These are phyloP conservation scores for Drosophila sordidapex DNA, from an alignment of 2,888 invertebrate genomes.

Conservation along the genomic window DNA sequence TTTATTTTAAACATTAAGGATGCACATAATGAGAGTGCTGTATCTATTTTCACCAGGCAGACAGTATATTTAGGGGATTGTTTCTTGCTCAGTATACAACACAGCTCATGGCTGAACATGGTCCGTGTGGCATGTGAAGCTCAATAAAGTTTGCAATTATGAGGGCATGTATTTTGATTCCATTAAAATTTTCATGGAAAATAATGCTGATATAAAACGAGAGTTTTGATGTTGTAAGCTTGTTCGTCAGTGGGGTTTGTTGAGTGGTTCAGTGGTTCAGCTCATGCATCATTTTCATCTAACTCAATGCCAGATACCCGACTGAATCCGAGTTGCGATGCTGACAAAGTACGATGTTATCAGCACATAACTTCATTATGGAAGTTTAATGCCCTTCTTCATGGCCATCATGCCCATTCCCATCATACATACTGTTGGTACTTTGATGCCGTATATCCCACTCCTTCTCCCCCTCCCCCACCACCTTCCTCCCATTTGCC, in stretches of 20 bases:
- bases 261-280: slow-evolving; percentile 13
- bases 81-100: background rate
- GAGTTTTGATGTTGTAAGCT: slow-evolving; percentile 20
- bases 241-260: slow-evolving; percentile 12
- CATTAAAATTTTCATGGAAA: slow-evolving; percentile 60
- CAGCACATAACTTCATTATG: slow-evolving; percentile 82
- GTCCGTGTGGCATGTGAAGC: slow-evolving; percentile 16
- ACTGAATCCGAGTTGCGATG: slow-evolving; percentile 39
- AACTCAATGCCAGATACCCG: slow-evolving; percentile 19
- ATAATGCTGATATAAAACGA: slow-evolving; percentile 36
- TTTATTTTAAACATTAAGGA: background rate
- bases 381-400: slow-evolving; percentile 65
- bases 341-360: slow-evolving; percentile 75
- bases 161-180: slow-evolving; percentile 61
- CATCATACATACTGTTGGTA: slow-evolving; percentile 31
- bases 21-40: background rate
- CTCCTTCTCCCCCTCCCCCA: slow-evolving; percentile 1
- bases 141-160: slow-evolving; percentile 37
- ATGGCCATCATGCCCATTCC: slow-evolving; percentile 1
- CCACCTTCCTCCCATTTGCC: background rate
- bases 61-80: slow-evolving; percentile 1
- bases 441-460: slow-evolving; percentile 42
- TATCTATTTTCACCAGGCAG: background rate
- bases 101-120: background rate
- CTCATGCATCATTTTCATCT: slow-evolving; percentile 37